phyloP scores from a whole-genome alignment of 2,113 vertebrate genomes.

The Oncorhynchus mykiss region DNA sequence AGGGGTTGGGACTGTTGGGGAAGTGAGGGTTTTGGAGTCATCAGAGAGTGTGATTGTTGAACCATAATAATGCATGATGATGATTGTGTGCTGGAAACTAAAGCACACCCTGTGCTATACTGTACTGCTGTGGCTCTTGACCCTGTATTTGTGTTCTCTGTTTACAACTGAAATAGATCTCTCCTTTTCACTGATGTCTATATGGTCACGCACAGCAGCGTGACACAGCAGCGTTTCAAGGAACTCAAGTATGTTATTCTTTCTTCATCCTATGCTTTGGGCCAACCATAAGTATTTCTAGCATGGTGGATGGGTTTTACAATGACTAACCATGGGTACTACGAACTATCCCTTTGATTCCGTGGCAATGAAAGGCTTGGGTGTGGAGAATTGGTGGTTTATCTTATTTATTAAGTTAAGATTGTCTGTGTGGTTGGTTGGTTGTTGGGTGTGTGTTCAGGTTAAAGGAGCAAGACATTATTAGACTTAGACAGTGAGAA shows the following conservation, averaged over 20 bases:
- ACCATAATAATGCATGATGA: constrained; percentile 58
- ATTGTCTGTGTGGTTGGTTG: too few species aligned
- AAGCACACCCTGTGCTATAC: constrained; percentile 59
- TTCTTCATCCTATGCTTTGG: too few species aligned
- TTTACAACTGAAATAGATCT: constrained; percentile 47
- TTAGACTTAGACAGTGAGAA: neutral
- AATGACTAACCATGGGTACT: neutral
- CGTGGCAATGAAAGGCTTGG: constrained; percentile 12
- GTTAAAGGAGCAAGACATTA: neutral
- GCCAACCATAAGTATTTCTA: too few species aligned
- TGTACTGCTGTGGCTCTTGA: constrained; percentile 34
- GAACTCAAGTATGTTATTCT: neutral
- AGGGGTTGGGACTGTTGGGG: neutral
- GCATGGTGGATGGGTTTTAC: neutral
- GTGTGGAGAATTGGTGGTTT: neutral
- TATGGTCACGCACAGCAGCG: constrained; percentile 44
- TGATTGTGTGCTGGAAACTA: constrained; percentile 59
- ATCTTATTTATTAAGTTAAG: too few species aligned
- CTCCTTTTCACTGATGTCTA: constrained; percentile 38
- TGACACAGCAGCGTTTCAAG: too few species aligned
- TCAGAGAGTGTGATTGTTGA: constrained; percentile 62
- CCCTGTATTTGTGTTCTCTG: constrained; percentile 52
- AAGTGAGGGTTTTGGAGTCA: constrained; percentile 39
- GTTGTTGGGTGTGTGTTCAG: neutral
- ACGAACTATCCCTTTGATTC: neutral